phyloP scores from a whole-genome alignment of 2,113 vertebrate genomes.

The Patagioenas fasciata region DNA sequence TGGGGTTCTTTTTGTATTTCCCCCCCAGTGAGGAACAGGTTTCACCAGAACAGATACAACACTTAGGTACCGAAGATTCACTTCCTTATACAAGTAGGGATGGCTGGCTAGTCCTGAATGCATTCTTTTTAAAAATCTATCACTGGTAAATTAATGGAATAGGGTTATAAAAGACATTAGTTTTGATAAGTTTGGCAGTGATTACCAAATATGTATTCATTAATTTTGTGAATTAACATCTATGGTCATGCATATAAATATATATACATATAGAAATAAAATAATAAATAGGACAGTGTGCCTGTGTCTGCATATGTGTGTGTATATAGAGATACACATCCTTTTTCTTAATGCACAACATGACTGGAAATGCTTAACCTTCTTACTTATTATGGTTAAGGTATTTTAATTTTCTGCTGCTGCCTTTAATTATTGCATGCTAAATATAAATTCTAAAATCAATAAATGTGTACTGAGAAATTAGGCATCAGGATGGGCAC shows the following conservation, averaged over 20 bases:
- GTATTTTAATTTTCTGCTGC: not conserved
- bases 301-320: not conserved
- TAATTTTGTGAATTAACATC: not conserved
- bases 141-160: not conserved
- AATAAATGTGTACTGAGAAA: not conserved
- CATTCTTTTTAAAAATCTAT: not conserved
- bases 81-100: not conserved
- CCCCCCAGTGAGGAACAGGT: not conserved
- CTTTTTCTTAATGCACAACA: not conserved
- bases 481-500: not conserved
- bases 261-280: not conserved
- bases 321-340: fast-evolving
- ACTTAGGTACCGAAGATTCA: not conserved
- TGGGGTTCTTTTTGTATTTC: not conserved
- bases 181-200: not conserved
- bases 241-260: not conserved
- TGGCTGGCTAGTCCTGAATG: not conserved
- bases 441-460: not conserved
- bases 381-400: not conserved
- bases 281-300: not conserved
- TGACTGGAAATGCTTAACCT: not conserved
- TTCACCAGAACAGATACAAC: not conserved
- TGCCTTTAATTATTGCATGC: not conserved
- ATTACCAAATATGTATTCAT: not conserved
- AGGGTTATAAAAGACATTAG: not conserved